Percentiles rank a stretch among this genome's conserved stretches.
Evolutionary conservation across 2,113 vertebrate species (phyloP).

Genomic region (Takifugu flavidus): DNA sequence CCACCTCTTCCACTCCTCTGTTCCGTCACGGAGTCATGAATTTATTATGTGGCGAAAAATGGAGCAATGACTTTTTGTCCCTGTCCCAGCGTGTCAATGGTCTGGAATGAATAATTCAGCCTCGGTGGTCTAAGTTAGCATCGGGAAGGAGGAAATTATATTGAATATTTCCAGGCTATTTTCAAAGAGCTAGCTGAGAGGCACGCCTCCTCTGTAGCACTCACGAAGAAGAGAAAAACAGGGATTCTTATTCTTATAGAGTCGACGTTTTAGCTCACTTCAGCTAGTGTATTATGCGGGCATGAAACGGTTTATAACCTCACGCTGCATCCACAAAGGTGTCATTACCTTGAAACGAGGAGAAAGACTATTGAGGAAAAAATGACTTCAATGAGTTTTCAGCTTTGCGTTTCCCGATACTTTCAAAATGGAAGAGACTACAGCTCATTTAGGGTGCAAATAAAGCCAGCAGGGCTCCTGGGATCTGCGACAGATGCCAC

Average conservation of each 20-base stretch:
- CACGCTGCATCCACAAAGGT: too few species aligned
- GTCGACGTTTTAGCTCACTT: constrained; percentile 1
- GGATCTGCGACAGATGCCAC: constrained; percentile 14
- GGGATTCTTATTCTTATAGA: constrained; percentile 30
- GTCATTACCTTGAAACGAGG: too few species aligned
- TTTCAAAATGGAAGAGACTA: constrained; percentile 13
- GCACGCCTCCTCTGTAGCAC: constrained; percentile 33
- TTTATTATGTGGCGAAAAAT: constrained; percentile 73
- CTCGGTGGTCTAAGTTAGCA: constrained; percentile 61
- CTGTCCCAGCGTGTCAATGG: constrained; percentile 59
- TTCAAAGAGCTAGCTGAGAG: constrained; percentile 49
- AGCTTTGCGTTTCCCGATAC: constrained; percentile 11
- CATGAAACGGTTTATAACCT: too few species aligned
- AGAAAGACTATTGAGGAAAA: not conserved
- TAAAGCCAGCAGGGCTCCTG: constrained; percentile 3
- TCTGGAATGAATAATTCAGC: constrained; percentile 68
- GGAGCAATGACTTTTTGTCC: constrained; percentile 67
- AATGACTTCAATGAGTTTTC: constrained; percentile 16
- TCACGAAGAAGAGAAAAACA: constrained; percentile 28
- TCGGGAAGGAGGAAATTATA: constrained; percentile 51
- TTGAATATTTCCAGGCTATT: constrained; percentile 57
- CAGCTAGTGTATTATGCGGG: too few species aligned
- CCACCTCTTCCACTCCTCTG: constrained; percentile 1
- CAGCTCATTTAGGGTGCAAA: constrained; percentile 11
- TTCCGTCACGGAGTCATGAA: constrained; percentile 58